Base-by-base conservation (phyloP, 1,140 invertebrate genomes). In the Cotesia glomerata region DNA sequence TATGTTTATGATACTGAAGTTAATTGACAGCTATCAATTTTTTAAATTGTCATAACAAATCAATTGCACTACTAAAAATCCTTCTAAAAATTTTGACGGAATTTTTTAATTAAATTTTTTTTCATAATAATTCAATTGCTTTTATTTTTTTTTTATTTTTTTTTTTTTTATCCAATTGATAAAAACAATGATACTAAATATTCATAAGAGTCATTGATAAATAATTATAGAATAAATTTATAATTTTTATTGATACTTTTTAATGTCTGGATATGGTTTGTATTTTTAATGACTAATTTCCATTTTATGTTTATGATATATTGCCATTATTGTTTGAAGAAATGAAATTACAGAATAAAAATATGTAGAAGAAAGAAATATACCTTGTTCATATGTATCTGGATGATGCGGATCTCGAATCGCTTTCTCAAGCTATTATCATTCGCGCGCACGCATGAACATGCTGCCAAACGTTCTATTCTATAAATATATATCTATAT, bases 1-100 rank as follows among this genome's bases (percentile, higher is more conserved):
- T 88, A 79, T 76, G 83, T 81, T 59, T 8, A 11, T 11, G 39
- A 45, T 45, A 7, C 39, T 45, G 5, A 45, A 45, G 3, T 45
- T 45, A n/a, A 61, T 3, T 26, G 34, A 56, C 49, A 13, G 36
- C 58, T 52, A 45, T 0, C 8, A 34, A 49, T 65, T 4, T 66
- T 45, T 45, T 2, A 11, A 45, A 5, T 45, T 45, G 7, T 45
- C 1, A 7, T 8, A 39, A 45, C 0, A 56, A 56, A 56, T 18
- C 45, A 34, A 35, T 64, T 71, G 18, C 26, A n/a, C 54, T 36
- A 54, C 34, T 8, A 45, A 7, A 45, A 45, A 45, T 9, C 0
- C 45, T 45, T n/a, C n/a, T n/a, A n/a, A n/a, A n/a, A n/a, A n/a
- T n/a, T n/a, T n/a, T n/a, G n/a, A n/a, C n/a, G n/a, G n/a, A n/a